Evolutionary conservation across 1,140 invertebrate species (phyloP).

Genomic region (Dendrolimus kikuchii): DNA sequence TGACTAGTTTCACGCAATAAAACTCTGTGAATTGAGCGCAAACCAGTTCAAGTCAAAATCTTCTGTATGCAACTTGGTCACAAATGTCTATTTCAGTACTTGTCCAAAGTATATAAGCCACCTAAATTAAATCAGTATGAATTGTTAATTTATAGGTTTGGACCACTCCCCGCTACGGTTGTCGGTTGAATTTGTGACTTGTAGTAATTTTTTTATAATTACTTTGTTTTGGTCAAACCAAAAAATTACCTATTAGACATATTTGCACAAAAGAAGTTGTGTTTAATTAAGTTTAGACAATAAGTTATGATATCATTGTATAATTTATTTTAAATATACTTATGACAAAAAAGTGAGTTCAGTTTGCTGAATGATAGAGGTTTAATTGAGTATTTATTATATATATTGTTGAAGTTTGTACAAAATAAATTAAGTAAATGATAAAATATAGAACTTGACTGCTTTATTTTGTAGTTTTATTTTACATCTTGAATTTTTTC

Average conservation of each 20-base stretch:
- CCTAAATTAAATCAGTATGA: too few species aligned
- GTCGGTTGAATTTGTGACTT: constrained; percentile 2
- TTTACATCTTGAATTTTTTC: constrained; percentile 6
- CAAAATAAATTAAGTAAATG: constrained; percentile 75
- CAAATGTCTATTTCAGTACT: too few species aligned
- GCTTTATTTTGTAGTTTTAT: constrained; percentile 62
- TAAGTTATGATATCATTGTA: constrained; percentile 69
- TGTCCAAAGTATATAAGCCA: too few species aligned
- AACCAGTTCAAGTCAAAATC: too few species aligned
- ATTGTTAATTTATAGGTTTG: neutral
- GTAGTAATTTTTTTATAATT: constrained; percentile 1
- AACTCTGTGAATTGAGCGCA: too few species aligned
- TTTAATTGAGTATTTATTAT: constrained; percentile 74
- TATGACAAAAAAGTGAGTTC: constrained; percentile 71
- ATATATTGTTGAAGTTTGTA: constrained; percentile 75
- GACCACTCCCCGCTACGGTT: constrained; percentile 3
- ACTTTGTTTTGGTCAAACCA: constrained; percentile 58
- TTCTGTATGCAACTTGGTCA: too few species aligned
- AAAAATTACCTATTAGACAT: constrained; percentile 65
- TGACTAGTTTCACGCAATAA: too few species aligned
- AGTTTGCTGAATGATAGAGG: constrained; percentile 73
- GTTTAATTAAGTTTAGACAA: constrained; percentile 72
- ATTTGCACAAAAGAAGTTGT: constrained; percentile 71
- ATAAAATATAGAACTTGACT: constrained; percentile 75
- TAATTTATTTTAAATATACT: constrained; percentile 63